Conservation (phyloP, 2,888 invertebrate species). For the Philonicus albiceps region DNA sequence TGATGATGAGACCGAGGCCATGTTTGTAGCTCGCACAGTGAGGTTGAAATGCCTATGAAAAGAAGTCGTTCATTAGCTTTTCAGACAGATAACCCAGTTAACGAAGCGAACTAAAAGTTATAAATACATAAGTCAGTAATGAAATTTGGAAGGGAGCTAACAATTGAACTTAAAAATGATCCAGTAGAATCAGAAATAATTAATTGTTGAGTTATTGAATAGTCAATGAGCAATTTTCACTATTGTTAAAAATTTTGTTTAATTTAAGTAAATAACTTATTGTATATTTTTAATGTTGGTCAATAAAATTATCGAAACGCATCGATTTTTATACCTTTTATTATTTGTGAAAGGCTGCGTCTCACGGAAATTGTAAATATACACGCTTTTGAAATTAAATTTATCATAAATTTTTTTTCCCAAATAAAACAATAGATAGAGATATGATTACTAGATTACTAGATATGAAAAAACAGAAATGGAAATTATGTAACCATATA, state of each 20-base stretch:
- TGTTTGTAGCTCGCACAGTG: conserved; percentile 83
- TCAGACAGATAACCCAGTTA: not conserved
- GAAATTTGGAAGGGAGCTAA: not conserved
- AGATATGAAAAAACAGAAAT: too few species aligned
- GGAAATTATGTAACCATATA: too few species aligned
- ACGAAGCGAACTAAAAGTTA: not conserved
- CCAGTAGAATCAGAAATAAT: not conserved
- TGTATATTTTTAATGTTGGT: too few species aligned
- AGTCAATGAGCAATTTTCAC: not conserved
- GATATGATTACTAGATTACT: too few species aligned
- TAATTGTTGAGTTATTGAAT: not conserved
- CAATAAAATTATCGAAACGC: too few species aligned
- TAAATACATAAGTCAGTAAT: not conserved
- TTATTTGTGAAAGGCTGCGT: too few species aligned
- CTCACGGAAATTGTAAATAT: too few species aligned
- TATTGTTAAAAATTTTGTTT: not conserved
- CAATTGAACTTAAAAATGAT: not conserved
- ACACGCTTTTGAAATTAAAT: too few species aligned
- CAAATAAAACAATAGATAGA: too few species aligned
- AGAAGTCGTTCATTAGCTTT: not conserved
- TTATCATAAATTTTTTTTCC: too few species aligned
- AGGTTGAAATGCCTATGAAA: conserved; percentile 74
- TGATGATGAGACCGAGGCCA: conserved; percentile 78
- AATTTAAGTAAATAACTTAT: not conserved
- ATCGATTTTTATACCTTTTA: too few species aligned